These are phyloP conservation scores for Hyperoodon ampullatus DNA, from an alignment of 2,113 vertebrate genomes.

Conservation along the genomic window DNA sequence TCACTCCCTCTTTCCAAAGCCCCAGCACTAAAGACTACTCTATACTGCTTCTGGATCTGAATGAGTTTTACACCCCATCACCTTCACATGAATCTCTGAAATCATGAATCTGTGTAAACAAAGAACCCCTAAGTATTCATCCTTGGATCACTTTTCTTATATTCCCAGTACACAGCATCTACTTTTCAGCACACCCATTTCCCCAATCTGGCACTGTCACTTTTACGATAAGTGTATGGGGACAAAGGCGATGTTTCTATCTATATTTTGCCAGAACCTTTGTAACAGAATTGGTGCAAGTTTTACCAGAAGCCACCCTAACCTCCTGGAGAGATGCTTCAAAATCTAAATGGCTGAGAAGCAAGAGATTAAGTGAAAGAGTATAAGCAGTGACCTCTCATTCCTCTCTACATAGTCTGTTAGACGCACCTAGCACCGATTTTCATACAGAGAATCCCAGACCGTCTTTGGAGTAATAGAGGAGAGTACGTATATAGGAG, in stretches of 20 bases:
- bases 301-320: neutral
- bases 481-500: neutral
- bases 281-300: neutral
- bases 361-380: neutral
- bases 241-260: neutral
- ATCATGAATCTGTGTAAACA: neutral
- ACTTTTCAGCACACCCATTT: neutral
- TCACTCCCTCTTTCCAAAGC: neutral
- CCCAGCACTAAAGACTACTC: neutral
- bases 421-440: neutral
- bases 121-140: neutral
- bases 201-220: neutral
- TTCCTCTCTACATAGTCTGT: neutral
- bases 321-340: neutral
- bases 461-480: neutral
- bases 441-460: neutral
- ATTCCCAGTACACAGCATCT: neutral
- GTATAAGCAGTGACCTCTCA: neutral
- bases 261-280: neutral
- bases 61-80: neutral
- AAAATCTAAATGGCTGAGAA: constrained; percentile 7
- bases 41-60: neutral
- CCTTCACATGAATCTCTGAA: neutral
- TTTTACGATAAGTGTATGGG: neutral
- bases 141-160: neutral